Evolutionary conservation across 2,113 vertebrate genomes (phyloP).

Genomic region (Suricata suricatta): DNA sequence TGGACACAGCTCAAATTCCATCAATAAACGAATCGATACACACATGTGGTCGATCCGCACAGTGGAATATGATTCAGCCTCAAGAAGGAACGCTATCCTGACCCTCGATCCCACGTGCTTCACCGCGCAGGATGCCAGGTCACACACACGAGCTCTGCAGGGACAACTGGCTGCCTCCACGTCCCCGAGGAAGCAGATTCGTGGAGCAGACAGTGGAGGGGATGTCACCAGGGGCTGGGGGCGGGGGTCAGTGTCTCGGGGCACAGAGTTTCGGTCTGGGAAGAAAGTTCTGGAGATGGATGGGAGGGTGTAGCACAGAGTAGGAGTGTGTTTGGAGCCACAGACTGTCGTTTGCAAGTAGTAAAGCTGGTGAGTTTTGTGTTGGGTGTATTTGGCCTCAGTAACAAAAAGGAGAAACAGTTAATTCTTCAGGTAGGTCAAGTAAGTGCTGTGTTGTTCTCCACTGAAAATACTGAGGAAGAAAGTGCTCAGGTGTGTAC

Average conservation of each 20-base stretch:
- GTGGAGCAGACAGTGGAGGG: background rate
- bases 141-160: background rate
- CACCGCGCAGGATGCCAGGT: too few relatives aligned
- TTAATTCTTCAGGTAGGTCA: background rate
- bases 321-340: too few relatives aligned
- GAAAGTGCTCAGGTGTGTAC: accelerated
- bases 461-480: background rate
- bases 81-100: background rate
- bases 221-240: background rate
- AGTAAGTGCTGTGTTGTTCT: accelerated
- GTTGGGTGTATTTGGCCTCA: background rate
- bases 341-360: background rate
- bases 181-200: too few relatives aligned
- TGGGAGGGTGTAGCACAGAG: background rate
- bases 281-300: background rate
- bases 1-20: background rate
- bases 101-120: background rate
- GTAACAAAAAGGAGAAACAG: background rate
- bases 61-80: background rate
- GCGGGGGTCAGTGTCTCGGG: background rate
- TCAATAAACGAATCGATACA: background rate
- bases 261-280: background rate
- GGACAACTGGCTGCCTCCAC: background rate
- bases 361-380: background rate
- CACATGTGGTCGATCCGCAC: background rate